phyloP scores from a whole-genome alignment of 2,797 vertebrate species.

The Nothura maculosa region DNA sequence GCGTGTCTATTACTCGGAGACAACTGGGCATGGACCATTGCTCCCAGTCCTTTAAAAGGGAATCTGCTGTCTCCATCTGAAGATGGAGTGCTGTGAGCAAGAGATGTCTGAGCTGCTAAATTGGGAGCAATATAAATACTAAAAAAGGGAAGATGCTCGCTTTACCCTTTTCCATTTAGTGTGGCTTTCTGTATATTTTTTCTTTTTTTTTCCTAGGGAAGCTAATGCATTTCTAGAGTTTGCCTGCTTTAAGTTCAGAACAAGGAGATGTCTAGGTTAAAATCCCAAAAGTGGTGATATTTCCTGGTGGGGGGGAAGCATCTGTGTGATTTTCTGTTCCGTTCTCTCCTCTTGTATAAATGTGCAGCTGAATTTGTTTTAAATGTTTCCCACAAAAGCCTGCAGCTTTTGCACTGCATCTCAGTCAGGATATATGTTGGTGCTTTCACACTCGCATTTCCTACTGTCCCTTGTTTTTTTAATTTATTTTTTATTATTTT shows the following conservation, averaged over 20 bases:
- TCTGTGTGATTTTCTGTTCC: constrained; percentile 31
- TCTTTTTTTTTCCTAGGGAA: not conserved
- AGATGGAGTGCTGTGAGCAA: not conserved
- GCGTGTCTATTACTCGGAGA: not conserved
- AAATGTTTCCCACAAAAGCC: not conserved
- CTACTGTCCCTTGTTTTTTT: not conserved
- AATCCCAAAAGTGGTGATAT: not conserved
- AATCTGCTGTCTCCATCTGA: not conserved
- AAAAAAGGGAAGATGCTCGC: not conserved
- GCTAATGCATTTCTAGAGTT: not conserved
- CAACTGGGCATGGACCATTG: not conserved
- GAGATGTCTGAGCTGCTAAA: not conserved
- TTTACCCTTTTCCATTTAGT: not conserved
- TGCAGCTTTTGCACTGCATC: not conserved
- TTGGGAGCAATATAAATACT: not conserved
- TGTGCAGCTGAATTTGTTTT: constrained; percentile 31
- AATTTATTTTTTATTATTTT: too few relatives aligned
- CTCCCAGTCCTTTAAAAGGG: not conserved
- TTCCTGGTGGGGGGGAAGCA: not conserved
- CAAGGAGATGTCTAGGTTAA: not conserved
- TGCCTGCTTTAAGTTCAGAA: not conserved
- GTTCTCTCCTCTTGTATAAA: constrained; percentile 44
- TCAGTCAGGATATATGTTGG: not conserved
- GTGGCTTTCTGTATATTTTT: not conserved
- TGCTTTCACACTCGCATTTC: constrained; percentile 24